Conservation (phyloP, 2,888 invertebrate genomes). For the Netelia virgata region DNA sequence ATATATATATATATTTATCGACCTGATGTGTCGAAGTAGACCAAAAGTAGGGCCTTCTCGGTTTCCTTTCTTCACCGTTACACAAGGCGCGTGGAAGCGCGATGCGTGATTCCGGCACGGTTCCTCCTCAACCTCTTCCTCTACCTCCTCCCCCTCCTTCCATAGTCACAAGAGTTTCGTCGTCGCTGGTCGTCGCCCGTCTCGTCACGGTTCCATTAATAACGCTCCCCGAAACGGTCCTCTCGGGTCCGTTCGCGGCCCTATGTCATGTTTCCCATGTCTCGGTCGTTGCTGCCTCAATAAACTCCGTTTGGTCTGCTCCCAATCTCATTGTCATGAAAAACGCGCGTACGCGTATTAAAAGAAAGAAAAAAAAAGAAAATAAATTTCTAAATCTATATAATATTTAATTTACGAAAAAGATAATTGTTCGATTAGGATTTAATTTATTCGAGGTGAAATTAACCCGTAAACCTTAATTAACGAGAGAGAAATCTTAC, state of each 20-base stretch:
- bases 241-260: constrained; percentile 40
- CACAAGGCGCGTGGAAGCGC: constrained; percentile 70
- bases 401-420: background rate
- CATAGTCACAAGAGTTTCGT: constrained; percentile 56
- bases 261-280: constrained; percentile 21
- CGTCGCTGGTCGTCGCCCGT: constrained; percentile 47
- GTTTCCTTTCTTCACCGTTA: constrained; percentile 67
- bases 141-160: constrained; percentile 13
- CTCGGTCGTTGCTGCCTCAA: constrained; percentile 39
- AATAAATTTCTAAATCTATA: background rate
- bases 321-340: constrained; percentile 47
- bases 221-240: constrained; percentile 65
- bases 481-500: too few relatives aligned
- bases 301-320: constrained; percentile 37
- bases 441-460: too few relatives aligned
- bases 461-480: too few relatives aligned
- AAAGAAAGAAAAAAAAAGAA: background rate
- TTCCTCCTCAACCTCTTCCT: constrained; percentile 57
- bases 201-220: constrained; percentile 83
- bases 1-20: constrained; percentile 16
- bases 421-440: too few relatives aligned
- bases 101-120: constrained; percentile 82
- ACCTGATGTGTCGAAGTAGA: constrained; percentile 51
- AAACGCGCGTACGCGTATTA: background rate
- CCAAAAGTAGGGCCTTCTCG: constrained; percentile 61